Conservation (phyloP, 2,888 invertebrate genomes). For the Agrilus cyanescens region DNA sequence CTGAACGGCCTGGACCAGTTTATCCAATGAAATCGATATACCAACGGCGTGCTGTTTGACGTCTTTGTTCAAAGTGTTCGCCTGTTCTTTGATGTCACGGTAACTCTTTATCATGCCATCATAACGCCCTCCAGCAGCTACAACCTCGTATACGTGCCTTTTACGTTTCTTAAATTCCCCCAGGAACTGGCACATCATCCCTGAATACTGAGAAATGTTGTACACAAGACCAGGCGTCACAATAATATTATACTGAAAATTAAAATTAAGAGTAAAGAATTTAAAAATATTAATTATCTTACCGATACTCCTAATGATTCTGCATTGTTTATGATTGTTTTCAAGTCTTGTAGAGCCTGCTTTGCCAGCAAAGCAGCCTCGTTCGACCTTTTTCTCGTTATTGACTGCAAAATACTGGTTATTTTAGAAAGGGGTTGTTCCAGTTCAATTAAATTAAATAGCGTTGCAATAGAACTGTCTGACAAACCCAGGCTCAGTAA, state of each 20-base stretch:
- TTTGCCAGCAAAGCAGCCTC: constrained; percentile 55
- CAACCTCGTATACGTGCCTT: constrained; percentile 48
- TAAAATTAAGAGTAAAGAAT: constrained; percentile 1
- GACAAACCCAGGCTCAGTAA: constrained; percentile 56
- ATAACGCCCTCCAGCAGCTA: constrained; percentile 86
- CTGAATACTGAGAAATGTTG: constrained; percentile 51
- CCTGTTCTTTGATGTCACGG: constrained; percentile 38
- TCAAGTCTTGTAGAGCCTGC: constrained; percentile 62
- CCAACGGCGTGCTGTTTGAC: constrained; percentile 56
- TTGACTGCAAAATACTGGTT: constrained; percentile 45
- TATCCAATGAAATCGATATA: constrained; percentile 74
- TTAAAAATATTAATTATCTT: constrained; percentile 21
- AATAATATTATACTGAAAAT: constrained; percentile 45
- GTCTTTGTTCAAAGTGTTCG: constrained; percentile 21
- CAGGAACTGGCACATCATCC: constrained; percentile 56
- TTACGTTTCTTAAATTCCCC: constrained; percentile 44
- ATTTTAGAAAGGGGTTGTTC: constrained; percentile 53
- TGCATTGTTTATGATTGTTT: constrained; percentile 57
- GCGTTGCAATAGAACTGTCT: constrained; percentile 49
- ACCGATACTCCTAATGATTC: constrained; percentile 66
- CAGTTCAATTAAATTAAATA: constrained; percentile 54
- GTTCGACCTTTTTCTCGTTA: constrained; percentile 54
- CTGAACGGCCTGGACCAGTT: constrained; percentile 52
- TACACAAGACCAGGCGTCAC: constrained; percentile 49
- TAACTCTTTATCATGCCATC: constrained; percentile 68